phyloP scores from a whole-genome alignment of 2,113 vertebrate genomes.

The Trematocara stigmaticum region DNA sequence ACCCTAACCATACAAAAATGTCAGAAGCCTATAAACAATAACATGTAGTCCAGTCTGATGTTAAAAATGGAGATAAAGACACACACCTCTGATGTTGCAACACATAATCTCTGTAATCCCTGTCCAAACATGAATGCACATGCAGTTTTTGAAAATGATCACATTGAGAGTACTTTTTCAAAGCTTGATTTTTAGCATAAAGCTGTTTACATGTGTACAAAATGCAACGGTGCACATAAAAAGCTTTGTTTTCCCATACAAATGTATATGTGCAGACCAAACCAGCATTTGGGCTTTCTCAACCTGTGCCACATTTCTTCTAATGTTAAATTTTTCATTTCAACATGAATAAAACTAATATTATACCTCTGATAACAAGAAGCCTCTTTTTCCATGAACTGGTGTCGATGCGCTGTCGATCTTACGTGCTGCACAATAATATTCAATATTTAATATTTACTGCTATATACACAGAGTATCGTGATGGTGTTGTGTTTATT shows the following conservation, averaged over 20 bases:
- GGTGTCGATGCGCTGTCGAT: not conserved
- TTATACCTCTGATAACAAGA: not conserved
- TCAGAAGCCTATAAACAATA: not conserved
- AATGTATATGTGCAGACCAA: not conserved
- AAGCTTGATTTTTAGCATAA: not conserved
- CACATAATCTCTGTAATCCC: not conserved
- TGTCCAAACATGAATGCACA: not conserved
- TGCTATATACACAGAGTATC: too few species aligned
- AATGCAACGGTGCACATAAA: not conserved
- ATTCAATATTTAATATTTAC: too few species aligned
- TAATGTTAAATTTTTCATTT: not conserved
- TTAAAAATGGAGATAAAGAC: not conserved
- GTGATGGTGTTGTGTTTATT: too few species aligned
- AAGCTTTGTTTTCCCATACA: not conserved
- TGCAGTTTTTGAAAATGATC: not conserved
- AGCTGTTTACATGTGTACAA: not conserved
- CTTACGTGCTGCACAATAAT: too few species aligned
- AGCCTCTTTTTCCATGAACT: not conserved
- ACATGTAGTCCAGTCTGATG: not conserved
- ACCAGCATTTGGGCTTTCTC: not conserved
- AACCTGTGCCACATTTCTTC: not conserved
- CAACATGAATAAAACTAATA: not conserved
- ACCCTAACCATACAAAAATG: not conserved
- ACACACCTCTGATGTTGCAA: not conserved
- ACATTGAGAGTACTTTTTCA: not conserved